Evolutionary conservation across 37 sponge, comb jelly and placozoan species (phyloP), one percentile per base, ranked within the genome.

Genomic region (Axinella damicornis): DNA sequence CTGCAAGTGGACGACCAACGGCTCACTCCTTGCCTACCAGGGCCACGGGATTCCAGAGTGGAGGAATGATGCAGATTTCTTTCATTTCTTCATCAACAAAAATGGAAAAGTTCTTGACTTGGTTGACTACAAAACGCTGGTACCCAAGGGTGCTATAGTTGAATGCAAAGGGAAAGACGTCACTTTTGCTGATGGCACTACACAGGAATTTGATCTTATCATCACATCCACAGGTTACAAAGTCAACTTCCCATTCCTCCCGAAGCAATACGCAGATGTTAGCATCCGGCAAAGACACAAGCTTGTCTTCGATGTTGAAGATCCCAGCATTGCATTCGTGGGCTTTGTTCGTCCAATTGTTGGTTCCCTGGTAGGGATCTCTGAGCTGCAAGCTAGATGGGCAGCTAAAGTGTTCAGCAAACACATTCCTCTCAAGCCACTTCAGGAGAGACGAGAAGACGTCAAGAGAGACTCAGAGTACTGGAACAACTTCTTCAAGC

Each of bases 351-450:
- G 95, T 4, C 98, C 98, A n/a, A 68, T 92, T 0, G 86, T 88
- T 37, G 97, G 97, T 5, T 88, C 95, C 34, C 79, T 95, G 9
- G 89, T 83, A 33, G 76, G 83, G 38, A 86, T 91, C 57, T 76
- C 93, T 28, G 98, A 97, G 82, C 66, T 94, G 32, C 98, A 97
- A 80, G 71, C 92, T 22, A 73, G 98, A 75, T 94, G 93, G 93
- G 82, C 81, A 25, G 93, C 95, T 2, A 87, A 88, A 77, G 79
- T 97, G 31, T 92, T 76, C 80, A 62, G 84, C 30, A 76, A 83
- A 21, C 65, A 57, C 20, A 78, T 94, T 13, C 65, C 70, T 1
- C 69, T 96, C 34, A 65, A 83, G 22, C 57, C 92, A 0, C 12
- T 83, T 17, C 73, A 77, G 25, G 88, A 83, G 39, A 83, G 92